A percentile compares a stretch with the other conserved stretches of the same genome.
Evolutionary conservation across 2,113 vertebrate genomes (phyloP).

Genomic region (Pagrus major): DNA sequence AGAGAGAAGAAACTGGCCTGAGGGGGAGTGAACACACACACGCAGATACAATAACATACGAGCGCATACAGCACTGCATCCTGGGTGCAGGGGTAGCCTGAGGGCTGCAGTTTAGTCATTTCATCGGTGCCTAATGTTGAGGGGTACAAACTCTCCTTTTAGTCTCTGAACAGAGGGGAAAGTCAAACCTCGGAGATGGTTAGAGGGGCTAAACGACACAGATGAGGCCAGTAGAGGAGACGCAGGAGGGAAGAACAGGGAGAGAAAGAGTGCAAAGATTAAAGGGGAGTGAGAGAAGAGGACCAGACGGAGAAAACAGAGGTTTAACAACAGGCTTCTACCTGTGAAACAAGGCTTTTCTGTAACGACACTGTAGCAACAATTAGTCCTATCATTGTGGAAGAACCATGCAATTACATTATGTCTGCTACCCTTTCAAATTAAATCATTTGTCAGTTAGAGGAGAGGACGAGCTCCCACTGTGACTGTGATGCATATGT

Average conservation of each 20-base stretch:
- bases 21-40: constrained; percentile 20
- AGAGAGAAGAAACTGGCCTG: constrained; percentile 35
- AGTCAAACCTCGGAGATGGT: constrained; percentile 17
- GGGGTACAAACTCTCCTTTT: constrained; percentile 29
- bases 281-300: constrained; percentile 4
- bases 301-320: not conserved
- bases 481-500: not conserved
- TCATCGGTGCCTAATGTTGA: constrained; percentile 33
- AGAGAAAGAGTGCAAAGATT: not conserved
- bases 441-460: not conserved
- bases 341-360: constrained; percentile 1
- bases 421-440: not conserved
- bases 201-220: constrained; percentile 11
- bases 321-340: constrained; percentile 12
- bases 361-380: not conserved
- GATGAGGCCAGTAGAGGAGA: not conserved
- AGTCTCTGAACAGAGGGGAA: constrained; percentile 17
- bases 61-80: constrained; percentile 7
- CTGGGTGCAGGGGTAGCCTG: constrained; percentile 29
- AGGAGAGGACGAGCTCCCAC: not conserved
- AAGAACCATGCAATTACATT: constrained; percentile 14
- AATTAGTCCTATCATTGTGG: not conserved
- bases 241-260: not conserved
- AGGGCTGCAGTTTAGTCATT: constrained; percentile 43
- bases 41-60: not conserved